Base-by-base conservation (phyloP, 53 echinoderm and acorn worm genomes). In the Astropecten irregularis region DNA sequence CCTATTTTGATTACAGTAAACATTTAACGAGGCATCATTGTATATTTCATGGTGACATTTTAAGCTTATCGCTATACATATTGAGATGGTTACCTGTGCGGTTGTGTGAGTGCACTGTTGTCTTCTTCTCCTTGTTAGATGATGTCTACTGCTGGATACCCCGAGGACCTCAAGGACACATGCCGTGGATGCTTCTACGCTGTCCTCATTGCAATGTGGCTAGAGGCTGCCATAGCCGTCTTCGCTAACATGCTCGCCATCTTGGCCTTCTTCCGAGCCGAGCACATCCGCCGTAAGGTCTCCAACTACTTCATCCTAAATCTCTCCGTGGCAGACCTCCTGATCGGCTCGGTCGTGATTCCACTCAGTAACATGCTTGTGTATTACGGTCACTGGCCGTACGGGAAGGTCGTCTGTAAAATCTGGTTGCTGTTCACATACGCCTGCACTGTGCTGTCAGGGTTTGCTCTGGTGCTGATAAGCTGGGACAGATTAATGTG, bases 271-370 rank as follows among this genome's bases (percentile, higher is more conserved):
- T 55, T 57, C 25, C 32, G 9, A 30, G 49, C 73, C 49, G 48
- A 49, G 20, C 42, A 72, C 25, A 69, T 85, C 28, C 63, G 76
- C 48, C 19, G 25, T 3, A 85, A 74, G n/a, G 27, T 76, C 30
- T 73, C 70, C 27, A 85, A 85, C 53, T 73, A 50, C 49, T 85
- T 85, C 48, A 85, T 85, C 50, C 19, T 85, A 15, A 85, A 76
- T 19, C 63, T 85, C 19, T 85, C 86, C 28, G 20, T 85, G 11
- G 65, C 86, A 4, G 86, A 85, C 38, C 31, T 85, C 9, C 66
- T 85, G 9, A 35, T 85, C 22, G 86, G 86, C 2, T 35, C 44
- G 0, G 40, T 50, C 16, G 69, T 59, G 32, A 60, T 85, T 7
- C 86, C 86, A 21, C 46, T 85, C 16, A 74, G 72, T 37, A 74